These are phyloP conservation scores for Drosophila mettleri DNA, from an alignment of 2,888 invertebrate genomes.

Conservation along the genomic window DNA sequence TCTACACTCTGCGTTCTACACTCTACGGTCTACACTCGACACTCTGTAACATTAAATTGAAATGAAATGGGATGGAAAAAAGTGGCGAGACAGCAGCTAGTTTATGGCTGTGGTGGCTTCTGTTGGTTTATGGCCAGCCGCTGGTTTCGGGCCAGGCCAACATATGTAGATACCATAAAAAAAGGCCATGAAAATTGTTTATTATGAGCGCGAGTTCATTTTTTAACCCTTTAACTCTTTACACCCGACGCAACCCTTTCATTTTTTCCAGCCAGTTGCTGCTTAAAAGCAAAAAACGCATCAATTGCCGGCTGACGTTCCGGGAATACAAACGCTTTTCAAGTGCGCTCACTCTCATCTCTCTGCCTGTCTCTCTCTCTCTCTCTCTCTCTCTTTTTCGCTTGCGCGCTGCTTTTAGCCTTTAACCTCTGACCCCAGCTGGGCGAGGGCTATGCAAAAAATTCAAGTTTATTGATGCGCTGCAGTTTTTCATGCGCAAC, in stretches of 20 bases:
- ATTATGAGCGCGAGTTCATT: conserved; percentile 43
- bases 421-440: conserved; percentile 1
- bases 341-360: neutral
- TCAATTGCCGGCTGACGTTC: conserved; percentile 53
- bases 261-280: conserved; percentile 1
- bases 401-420: neutral
- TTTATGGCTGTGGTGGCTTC: conserved; percentile 49
- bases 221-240: conserved; percentile 39
- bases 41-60: neutral
- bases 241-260: neutral
- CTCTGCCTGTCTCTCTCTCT: neutral
- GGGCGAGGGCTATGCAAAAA: conserved; percentile 31
- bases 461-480: conserved; percentile 48
- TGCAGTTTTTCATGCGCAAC: conserved; percentile 57
- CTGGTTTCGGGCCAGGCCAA: conserved; percentile 38
- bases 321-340: conserved; percentile 34
- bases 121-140: conserved; percentile 40
- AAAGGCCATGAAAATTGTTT: conserved; percentile 50
- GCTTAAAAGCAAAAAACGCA: conserved; percentile 56
- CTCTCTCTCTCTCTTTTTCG: neutral
- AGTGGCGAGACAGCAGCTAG: conserved; percentile 22
- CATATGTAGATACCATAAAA: conserved; percentile 53
- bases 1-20: neutral
- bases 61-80: conserved; percentile 31
- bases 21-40: too few relatives aligned